Evolutionary conservation across 2,113 vertebrate species (phyloP).

Genomic region (Neolamprologus modestus): DNA sequence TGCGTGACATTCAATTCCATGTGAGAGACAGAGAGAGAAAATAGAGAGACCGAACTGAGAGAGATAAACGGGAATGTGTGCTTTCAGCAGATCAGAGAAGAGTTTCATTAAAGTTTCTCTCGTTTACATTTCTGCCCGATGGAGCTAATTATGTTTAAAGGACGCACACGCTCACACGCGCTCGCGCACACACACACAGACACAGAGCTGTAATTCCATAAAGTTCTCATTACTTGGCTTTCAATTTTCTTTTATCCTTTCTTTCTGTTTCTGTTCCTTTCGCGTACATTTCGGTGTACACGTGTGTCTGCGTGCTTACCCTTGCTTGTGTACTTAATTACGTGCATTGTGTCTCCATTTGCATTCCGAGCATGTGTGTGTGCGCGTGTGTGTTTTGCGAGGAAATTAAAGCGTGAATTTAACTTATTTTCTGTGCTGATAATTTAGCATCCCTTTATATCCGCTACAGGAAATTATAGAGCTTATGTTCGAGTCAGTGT

Average conservation of each 20-base stretch:
- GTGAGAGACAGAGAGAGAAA: neutral
- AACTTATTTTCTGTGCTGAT: constrained; percentile 51
- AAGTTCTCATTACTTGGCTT: constrained; percentile 39
- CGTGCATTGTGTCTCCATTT: constrained; percentile 1
- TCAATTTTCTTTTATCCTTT: constrained; percentile 4
- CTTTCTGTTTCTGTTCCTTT: neutral
- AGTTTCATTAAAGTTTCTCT: constrained; percentile 56
- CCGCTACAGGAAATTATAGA: constrained; percentile 59
- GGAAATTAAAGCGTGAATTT: constrained; percentile 60
- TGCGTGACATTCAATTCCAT: constrained; percentile 45
- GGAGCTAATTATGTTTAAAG: constrained; percentile 60
- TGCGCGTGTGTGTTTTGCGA: constrained; percentile 10
- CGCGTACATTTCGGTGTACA: neutral
- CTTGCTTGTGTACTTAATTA: constrained; percentile 12
- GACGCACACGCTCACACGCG: neutral
- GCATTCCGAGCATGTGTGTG: neutral
- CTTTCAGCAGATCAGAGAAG: constrained; percentile 55
- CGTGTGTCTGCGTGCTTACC: neutral
- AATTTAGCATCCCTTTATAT: constrained; percentile 58
- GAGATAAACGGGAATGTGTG: constrained; percentile 44
- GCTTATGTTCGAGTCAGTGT: constrained; percentile 12
- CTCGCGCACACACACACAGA: neutral
- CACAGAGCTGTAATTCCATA: constrained; percentile 23
- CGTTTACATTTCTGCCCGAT: constrained; percentile 58
- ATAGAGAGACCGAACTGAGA: neutral